phyloP scores from a whole-genome alignment of 2,113 vertebrate species.

The Varanus komodoensis region DNA sequence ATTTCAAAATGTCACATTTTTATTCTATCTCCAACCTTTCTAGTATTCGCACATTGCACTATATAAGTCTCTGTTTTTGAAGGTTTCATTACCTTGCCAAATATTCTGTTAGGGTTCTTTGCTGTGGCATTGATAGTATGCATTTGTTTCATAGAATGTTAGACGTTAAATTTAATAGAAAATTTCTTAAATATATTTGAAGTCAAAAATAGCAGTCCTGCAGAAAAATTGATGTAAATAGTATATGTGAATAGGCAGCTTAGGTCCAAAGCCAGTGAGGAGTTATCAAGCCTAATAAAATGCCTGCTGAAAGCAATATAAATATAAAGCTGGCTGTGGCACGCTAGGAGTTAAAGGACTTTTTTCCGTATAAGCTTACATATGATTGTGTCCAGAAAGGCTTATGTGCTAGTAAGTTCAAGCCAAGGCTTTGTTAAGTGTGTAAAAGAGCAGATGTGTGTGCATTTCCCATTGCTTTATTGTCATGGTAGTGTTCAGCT shows the following conservation, averaged over 20 bases:
- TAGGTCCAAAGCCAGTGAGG: neutral
- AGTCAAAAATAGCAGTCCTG: slow-evolving; percentile 21
- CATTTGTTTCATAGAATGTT: slow-evolving; percentile 40
- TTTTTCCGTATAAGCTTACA: too few species aligned
- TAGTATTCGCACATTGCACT: neutral
- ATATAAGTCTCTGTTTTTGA: slow-evolving; percentile 37
- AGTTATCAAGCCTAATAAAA: neutral
- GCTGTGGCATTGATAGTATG: slow-evolving; percentile 11
- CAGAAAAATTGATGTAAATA: slow-evolving; percentile 29
- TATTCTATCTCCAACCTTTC: neutral
- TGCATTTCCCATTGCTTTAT: slow-evolving; percentile 47
- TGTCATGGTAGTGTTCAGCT: slow-evolving; percentile 52
- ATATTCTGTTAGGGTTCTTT: neutral
- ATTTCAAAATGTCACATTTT: neutral
- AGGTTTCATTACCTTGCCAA: slow-evolving; percentile 52
- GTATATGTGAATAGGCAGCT: slow-evolving; percentile 25
- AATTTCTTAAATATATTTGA: slow-evolving; percentile 36
- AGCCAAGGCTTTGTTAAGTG: slow-evolving; percentile 30
- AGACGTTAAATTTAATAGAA: slow-evolving; percentile 9
- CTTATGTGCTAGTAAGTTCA: neutral
- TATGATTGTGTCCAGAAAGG: too few species aligned
- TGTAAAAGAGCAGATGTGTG: neutral
- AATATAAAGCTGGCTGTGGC: neutral
- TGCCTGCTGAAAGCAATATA: neutral
- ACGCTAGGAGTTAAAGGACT: neutral